Evolutionary conservation across 2,888 invertebrate species (phyloP).

Genomic region (Scaptomyza reducta): DNA sequence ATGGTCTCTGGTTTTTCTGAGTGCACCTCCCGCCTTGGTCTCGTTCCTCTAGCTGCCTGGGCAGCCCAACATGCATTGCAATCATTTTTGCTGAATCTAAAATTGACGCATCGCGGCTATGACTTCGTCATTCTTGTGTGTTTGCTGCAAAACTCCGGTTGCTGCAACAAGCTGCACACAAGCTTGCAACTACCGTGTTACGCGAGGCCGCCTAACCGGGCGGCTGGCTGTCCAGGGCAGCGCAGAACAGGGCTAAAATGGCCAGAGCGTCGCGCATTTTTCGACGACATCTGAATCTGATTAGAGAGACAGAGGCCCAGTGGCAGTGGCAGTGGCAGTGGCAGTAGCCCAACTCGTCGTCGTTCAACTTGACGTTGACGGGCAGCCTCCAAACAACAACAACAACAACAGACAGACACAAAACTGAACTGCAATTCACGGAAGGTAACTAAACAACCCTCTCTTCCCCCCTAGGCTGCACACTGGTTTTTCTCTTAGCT

Average conservation of each 20-base stretch:
- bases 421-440: constrained; percentile 37
- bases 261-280: constrained; percentile 79
- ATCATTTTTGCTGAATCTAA: constrained; percentile 80
- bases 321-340: constrained; percentile 5
- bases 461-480: constrained; percentile 23
- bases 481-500: constrained; percentile 22
- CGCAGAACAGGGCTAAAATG: constrained; percentile 64
- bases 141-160: constrained; percentile 25
- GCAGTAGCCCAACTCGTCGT: constrained; percentile 19
- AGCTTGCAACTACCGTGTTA: constrained; percentile 71
- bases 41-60: constrained; percentile 45
- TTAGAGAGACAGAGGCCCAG: constrained; percentile 48
- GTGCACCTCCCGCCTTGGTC: constrained; percentile 8
- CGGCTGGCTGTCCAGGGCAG: constrained; percentile 7
- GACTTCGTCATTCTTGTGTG: constrained; percentile 73
- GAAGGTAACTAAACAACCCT: constrained; percentile 35
- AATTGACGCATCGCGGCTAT: constrained; percentile 81
- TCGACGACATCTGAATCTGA: constrained; percentile 80
- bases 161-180: constrained; percentile 10
- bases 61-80: constrained; percentile 77
- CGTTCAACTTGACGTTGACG: constrained; percentile 56
- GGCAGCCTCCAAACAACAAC: constrained; percentile 46
- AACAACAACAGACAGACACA: constrained; percentile 4
- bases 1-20: too few relatives aligned
- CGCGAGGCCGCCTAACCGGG: constrained; percentile 53